phyloP scores from a whole-genome alignment of 2,797 vertebrate genomes.

The Sebastes trivittatus region DNA sequence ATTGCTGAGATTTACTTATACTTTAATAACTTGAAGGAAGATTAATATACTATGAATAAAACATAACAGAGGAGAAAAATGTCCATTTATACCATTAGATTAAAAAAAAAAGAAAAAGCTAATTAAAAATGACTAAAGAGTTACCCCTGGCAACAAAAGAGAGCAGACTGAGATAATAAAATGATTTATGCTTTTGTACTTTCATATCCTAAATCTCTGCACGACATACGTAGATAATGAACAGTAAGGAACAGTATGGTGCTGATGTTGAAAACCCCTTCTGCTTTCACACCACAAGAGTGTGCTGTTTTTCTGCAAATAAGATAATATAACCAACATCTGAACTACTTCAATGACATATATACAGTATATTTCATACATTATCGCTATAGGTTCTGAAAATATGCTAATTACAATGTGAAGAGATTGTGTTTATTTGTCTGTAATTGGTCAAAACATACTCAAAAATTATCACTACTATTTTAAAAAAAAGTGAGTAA shows the following conservation, averaged over 20 bases:
- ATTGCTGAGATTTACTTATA: neutral
- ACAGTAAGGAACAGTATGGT: neutral
- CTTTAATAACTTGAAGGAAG: neutral
- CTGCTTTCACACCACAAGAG: slow-evolving; percentile 31
- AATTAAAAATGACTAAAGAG: neutral
- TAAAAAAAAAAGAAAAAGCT: neutral
- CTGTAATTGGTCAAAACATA: neutral
- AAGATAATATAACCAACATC: neutral
- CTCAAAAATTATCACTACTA: rapidly evolving
- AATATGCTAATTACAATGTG: neutral
- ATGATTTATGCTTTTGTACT: neutral
- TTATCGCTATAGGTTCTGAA: neutral
- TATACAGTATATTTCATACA: neutral
- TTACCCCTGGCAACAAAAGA: neutral
- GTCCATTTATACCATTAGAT: neutral
- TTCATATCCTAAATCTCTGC: neutral
- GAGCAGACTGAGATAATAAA: neutral
- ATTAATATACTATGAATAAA: slow-evolving; percentile 3
- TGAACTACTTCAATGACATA: neutral
- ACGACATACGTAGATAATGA: neutral
- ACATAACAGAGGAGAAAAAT: neutral
- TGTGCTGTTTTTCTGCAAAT: slow-evolving; percentile 5
- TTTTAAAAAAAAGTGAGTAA: neutral
- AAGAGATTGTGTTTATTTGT: neutral
- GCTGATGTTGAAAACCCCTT: neutral